Base-by-base conservation (phyloP, 1,140 invertebrate species). In the Hyphantria cunea region DNA sequence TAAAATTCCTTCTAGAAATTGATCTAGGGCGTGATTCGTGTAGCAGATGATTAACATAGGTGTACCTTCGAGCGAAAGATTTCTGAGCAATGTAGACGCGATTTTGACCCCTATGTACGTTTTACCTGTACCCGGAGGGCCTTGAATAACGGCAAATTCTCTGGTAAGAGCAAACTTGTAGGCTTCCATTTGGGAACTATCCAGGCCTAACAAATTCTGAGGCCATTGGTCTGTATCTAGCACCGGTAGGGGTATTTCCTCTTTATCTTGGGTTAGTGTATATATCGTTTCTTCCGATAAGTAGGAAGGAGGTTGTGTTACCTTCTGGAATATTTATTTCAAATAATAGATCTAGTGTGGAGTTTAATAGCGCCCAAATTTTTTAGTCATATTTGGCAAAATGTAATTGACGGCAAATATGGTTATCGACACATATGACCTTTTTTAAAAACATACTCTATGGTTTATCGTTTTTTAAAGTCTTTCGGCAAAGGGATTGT, bases 21-120 rank as follows among this genome's bases (percentile, higher is more conserved):
- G 96, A 90, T 98, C 97, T 8, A 98, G 80, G 9, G 97, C 96
- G 86, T 97, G 96, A 85, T 98, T 98, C 0, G 96, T 97, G 70
- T 95, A 96, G 71, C 96, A 96, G 25, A 97, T 94, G 4, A 98
- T 91, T 0, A 97, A 76, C 72, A 98, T 95, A 6, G 96, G 96
- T 0, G 88, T 91, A 6, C 84, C 76, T 76, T 81, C 72, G 31
- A 89, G 59, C 9, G 84, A 83, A 9, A 89, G 72, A 72, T 94
- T 94, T 53, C 91, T 74, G 0, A 95, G 75, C 14, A 96, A 70
- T 0, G 91, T 92, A 52, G 93, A 89, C 0, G 93, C 91, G 13
- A 96, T 92, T 91, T 95, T 92, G n/a, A 95, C 80, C 1, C 95
- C 95, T 44, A 96, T 75, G 75, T 92, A 95, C 0, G 96, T 96